Evolutionary conservation across 2,113 vertebrate genomes (phyloP), one percentile per base, ranked within the genome.

Genomic region (Serinus canaria): DNA sequence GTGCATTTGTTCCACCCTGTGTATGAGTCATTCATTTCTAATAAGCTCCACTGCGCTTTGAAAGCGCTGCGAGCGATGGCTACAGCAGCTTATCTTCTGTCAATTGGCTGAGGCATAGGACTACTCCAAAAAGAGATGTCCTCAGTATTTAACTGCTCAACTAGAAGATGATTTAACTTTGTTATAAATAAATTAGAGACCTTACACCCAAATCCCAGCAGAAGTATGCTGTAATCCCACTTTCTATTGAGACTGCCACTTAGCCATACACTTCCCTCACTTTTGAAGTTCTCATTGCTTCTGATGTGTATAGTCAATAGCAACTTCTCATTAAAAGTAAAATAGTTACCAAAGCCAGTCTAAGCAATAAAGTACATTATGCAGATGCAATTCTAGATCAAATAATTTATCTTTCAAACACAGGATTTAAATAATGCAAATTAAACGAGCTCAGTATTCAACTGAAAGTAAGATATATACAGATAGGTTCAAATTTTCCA

Each of bases 1-100:
- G 83, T 60, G 82, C 91, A 77, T 93, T 91, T 80, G 91, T 94
- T 96, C 96, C 93, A 94, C 93, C 88, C 93, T 76, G 4, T 92
- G 89, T 93, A 93, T 75, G 92, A 97, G 91, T 64, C 92, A 83
- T 89, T 93, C 91, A 88, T 35, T 82, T 97, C 90, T 87, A 94
- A 91, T 95, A 94, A 97, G 94, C 64, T 81, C 75, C 60, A 79
- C 75, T 43, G 70, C 11, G 3, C 96, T 96, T 93, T 91, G 64
- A 92, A 96, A 93, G 91, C 68, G 78, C 75, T 70, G 50, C 87
- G 90, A 86, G 90, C 79, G 70, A 89, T 73, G 86, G 58, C 44
- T 90, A 59, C 56, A 58, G 76, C 27, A 86, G 90, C 93, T 94
- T 83, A 96, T 83, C 84, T 94, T 75, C 82, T 89, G 84, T 79